A percentile compares a stretch with the other conserved stretches of the same genome.
These are phyloP conservation scores for Trachymyrmex septentrionalis DNA, from an alignment of 1,140 invertebrate species.

Conservation along the genomic window DNA sequence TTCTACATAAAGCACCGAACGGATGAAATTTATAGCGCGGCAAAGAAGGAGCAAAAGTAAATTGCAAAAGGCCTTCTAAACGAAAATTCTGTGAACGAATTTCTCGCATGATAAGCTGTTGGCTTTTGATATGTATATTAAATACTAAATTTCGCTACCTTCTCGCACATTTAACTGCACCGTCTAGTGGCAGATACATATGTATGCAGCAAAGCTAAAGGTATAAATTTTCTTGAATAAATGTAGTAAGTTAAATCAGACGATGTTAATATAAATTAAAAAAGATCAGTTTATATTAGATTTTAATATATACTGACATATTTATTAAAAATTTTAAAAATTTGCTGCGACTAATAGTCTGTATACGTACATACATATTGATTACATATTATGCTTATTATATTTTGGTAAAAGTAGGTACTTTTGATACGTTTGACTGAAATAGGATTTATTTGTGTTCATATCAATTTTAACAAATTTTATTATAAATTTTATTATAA, in stretches of 20 bases:
- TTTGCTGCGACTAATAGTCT: neutral
- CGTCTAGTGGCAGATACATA: neutral
- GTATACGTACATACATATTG: neutral
- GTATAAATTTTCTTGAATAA: slow-evolving; percentile 26
- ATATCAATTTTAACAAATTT: neutral
- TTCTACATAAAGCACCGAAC: slow-evolving; percentile 25
- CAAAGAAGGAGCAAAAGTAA: slow-evolving; percentile 33
- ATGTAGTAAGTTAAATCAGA: slow-evolving; percentile 6
- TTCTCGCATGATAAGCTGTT: slow-evolving; percentile 6
- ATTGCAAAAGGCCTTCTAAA: slow-evolving; percentile 6
- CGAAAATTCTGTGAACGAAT: slow-evolving; percentile 46
- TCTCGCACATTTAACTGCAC: neutral
- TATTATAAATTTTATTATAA: neutral
- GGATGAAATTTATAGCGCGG: slow-evolving; percentile 43
- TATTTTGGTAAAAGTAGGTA: neutral
- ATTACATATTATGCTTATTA: neutral
- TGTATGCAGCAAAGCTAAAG: neutral
- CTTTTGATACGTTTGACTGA: neutral
- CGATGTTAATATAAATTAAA: neutral
- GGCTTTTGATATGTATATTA: slow-evolving; percentile 46
- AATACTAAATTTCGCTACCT: slow-evolving; percentile 14
- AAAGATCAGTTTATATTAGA: neutral
- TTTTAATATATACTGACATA: neutral
- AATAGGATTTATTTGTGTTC: neutral
- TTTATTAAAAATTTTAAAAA: neutral